Percentiles rank a stretch among this genome's conserved stretches.
These are phyloP conservation scores for Hemiprocne comata DNA, from an alignment of 2,113 vertebrate genomes.

Conservation along the genomic window DNA sequence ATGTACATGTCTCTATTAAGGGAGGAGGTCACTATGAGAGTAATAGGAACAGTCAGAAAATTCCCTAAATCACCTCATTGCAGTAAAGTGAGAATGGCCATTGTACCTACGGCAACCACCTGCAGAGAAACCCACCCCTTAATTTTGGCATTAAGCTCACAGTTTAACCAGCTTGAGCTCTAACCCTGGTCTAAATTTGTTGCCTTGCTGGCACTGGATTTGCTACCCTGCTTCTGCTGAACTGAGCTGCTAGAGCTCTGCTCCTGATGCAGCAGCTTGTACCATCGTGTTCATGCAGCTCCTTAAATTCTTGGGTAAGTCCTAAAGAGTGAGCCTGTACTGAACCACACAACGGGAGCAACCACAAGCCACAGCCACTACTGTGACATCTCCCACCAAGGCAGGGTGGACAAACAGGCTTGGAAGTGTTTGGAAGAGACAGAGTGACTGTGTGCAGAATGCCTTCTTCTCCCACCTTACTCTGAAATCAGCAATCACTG, in stretches of 20 bases:
- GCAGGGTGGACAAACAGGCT: not conserved
- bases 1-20: not conserved
- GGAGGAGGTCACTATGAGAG: not conserved
- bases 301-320: not conserved
- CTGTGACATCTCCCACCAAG: not conserved
- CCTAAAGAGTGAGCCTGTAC: not conserved
- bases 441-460: not conserved
- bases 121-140: not conserved
- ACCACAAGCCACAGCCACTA: not conserved
- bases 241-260: not conserved
- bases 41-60: not conserved
- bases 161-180: not conserved
- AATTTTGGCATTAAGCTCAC: not conserved
- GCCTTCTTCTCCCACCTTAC: not conserved
- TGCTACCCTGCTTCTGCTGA: not conserved
- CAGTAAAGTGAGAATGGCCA: not conserved
- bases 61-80: not conserved
- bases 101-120: not conserved
- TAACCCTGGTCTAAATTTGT: not conserved
- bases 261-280: not conserved
- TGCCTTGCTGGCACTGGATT: not conserved
- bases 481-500: not conserved
- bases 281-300: fast-evolving
- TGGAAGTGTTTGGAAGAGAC: not conserved
- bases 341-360: not conserved